Base-by-base conservation (phyloP, 92 coral and sea anemone species). In the Anthopleura xanthogrammica region DNA sequence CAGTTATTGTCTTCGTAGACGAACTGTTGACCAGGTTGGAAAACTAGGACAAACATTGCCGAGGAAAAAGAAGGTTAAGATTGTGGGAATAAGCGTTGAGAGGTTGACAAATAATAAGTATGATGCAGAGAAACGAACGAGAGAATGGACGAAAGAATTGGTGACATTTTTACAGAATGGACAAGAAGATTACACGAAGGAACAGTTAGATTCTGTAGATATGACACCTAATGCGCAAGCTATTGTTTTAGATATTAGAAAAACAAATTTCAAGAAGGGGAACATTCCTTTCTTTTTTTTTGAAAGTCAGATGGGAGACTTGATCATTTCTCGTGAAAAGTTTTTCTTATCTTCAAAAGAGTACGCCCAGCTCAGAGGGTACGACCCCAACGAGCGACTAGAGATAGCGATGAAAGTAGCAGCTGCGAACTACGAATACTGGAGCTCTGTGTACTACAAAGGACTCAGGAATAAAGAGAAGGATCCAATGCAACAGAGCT, bases 351-450 rank as follows among this genome's bases (percentile, higher is more conserved):
- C 58, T 17, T 22, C 85, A 52, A 52, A 54, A 57, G 83, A 65
- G 43, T 19, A 70, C 58, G 57, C 78, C 66, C 77, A 89, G 42
- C 40, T 89, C 76, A 83, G 87, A 48, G 79, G 68, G 40, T 84
- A 83, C 41, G 98, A 94, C 64, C 82, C 58, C n/a, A 85, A 84
- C 78, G 86, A 87, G 12, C 86, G 91, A 20, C 77, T 94, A 16
- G 91, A 83, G 46, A 87, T 91, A 19, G 98, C 95, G 41, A 82
- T 94, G 76, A 91, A 87, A 80, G 90, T 94, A 42, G 91, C 98
- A 2, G 80, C 87, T 64, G 93, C 98, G 3, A 94, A 94, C 75
- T 94, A 86, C 76, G 86, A 77, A 13, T 72, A 91, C 93, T 94
- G 98, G 98, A 79, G 84, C 36, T 74, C 86, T 17, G 89, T 87